phyloP scores from a whole-genome alignment of 2,888 invertebrate genomes.

The Orthonychiurus folsomi region DNA sequence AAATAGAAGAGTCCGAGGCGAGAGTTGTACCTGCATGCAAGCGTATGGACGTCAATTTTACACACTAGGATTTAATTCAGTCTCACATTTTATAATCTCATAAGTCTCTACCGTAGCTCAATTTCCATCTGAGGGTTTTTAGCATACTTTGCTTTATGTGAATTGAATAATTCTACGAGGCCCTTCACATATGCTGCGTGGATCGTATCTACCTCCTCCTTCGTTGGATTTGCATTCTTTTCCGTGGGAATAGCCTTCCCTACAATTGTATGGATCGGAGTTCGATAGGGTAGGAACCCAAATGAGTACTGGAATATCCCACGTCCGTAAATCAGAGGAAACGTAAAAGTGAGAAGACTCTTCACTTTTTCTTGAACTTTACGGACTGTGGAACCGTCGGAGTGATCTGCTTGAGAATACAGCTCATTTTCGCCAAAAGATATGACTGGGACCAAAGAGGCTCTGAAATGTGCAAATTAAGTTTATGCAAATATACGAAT shows the following conservation, averaged over 20 bases:
- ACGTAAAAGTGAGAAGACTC: constrained; percentile 61
- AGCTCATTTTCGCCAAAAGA: constrained; percentile 78
- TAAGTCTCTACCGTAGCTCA: constrained; percentile 9
- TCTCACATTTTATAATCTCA: neutral
- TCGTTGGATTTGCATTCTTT: constrained; percentile 60
- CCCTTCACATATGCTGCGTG: constrained; percentile 65
- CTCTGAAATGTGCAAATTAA: constrained; percentile 48
- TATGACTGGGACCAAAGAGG: constrained; percentile 63
- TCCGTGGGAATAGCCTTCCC: constrained; percentile 73
- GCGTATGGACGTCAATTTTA: no score
- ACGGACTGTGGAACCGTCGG: constrained; percentile 59
- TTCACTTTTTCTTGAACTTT: constrained; percentile 61
- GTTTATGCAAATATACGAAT: neutral
- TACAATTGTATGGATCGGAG: constrained; percentile 72
- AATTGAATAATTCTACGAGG: constrained; percentile 66
- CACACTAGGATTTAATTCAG: no score
- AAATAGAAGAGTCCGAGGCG: no score
- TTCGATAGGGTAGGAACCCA: constrained; percentile 72
- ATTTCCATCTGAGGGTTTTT: constrained; percentile 5
- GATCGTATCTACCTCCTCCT: constrained; percentile 63
- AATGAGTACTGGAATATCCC: constrained; percentile 87
- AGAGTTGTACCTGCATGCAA: no score
- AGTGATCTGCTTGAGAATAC: constrained; percentile 65
- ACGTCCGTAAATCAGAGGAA: constrained; percentile 65
- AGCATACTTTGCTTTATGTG: constrained; percentile 52